These are phyloP conservation scores for Umimayanthus kanabou DNA, from an alignment of 92 coral and sea anemone species.

Conservation along the genomic window DNA sequence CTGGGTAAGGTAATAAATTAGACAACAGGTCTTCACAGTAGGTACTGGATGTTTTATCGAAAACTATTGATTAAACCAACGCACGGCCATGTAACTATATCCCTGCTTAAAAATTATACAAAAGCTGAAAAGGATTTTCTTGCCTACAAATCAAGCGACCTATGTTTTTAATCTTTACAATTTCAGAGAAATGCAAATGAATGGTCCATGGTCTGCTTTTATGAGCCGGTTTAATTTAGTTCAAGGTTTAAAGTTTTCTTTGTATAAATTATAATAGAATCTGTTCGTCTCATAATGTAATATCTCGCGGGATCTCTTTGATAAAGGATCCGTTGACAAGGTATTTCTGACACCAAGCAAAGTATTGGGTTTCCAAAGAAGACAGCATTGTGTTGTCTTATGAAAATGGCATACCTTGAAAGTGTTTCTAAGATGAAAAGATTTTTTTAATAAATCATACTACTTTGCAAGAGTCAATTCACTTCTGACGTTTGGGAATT, in stretches of 20 bases:
- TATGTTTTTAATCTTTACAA: no score
- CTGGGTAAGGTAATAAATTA: no score
- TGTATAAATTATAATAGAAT: no score
- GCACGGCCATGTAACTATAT: not conserved
- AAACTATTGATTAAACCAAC: no score
- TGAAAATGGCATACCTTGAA: not conserved
- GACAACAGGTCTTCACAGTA: no score
- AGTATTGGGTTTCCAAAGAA: not conserved
- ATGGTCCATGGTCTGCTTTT: not conserved
- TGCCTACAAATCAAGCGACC: not conserved
- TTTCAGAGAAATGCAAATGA: not conserved
- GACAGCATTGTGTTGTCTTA: not conserved
- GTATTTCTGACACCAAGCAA: not conserved
- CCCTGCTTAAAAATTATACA: not conserved
- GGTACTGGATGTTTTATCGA: no score
- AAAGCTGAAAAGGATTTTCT: no score
- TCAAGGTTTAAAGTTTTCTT: not conserved
- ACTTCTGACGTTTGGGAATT: no score
- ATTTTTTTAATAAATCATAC: not conserved
- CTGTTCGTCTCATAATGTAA: not conserved
- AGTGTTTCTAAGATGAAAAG: not conserved
- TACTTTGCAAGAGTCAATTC: no score
- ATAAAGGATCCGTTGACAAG: not conserved
- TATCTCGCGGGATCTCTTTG: not conserved
- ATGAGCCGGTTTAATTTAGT: not conserved